These are phyloP conservation scores for Osmerus mordax DNA, from an alignment of 2,113 vertebrate genomes.

Conservation along the genomic window DNA sequence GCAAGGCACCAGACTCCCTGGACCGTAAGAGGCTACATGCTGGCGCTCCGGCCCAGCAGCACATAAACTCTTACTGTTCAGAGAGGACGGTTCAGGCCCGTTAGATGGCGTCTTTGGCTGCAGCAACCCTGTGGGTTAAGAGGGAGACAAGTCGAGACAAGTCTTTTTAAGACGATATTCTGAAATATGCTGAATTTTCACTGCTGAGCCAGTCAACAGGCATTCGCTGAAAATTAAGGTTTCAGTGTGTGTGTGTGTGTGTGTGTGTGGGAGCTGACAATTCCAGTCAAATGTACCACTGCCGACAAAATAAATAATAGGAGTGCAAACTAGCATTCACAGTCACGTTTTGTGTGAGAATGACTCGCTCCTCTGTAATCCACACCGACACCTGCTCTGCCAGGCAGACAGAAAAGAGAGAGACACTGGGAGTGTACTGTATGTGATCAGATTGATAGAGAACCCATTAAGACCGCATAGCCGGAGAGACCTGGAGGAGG, in stretches of 20 bases:
- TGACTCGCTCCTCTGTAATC: not conserved
- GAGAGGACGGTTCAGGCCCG: not conserved
- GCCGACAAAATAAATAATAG: not conserved
- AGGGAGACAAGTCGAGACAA: too few relatives aligned
- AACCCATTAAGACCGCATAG: not conserved
- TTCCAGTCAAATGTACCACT: not conserved
- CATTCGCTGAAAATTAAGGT: not conserved
- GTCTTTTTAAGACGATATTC: too few relatives aligned
- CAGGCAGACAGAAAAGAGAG: too few relatives aligned
- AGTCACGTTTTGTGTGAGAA: not conserved
- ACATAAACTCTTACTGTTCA: constrained; percentile 33
- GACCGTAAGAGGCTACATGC: constrained; percentile 18
- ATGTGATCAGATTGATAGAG: not conserved
- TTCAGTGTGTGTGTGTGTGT: not conserved
- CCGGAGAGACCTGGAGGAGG: not conserved
- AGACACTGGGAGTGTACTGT: too few relatives aligned
- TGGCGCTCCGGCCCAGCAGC: constrained; percentile 13
- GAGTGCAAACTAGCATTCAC: not conserved
- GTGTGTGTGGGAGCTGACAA: too few relatives aligned
- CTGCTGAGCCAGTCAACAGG: too few relatives aligned
- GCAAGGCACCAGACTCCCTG: constrained; percentile 13
- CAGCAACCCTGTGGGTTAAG: too few relatives aligned
- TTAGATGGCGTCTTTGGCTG: too few relatives aligned
- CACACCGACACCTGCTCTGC: too few relatives aligned
- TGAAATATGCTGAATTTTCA: too few relatives aligned